Evolutionary conservation across 2,888 invertebrate species (phyloP).

Genomic region (Agrotis clavis): DNA sequence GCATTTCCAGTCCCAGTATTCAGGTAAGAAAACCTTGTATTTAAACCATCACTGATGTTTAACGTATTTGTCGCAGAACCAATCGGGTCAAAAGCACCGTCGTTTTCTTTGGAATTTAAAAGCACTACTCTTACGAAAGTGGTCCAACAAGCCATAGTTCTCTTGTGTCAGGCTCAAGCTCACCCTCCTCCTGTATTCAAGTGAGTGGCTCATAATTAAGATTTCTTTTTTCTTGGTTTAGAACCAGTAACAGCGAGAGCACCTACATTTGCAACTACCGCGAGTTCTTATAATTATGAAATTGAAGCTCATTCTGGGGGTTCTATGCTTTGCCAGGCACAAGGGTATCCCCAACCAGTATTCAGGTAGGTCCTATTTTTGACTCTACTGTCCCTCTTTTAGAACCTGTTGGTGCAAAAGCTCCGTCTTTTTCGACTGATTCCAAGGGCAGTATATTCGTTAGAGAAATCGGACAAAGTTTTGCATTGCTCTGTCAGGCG

Average conservation of each 20-base stretch:
- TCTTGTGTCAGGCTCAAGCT: constrained; percentile 93
- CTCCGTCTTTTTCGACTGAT: constrained; percentile 92
- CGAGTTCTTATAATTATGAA: constrained; percentile 88
- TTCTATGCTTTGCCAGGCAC: constrained; percentile 90
- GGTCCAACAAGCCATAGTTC: constrained; percentile 89
- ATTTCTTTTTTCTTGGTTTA: constrained; percentile 77
- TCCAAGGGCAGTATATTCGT: constrained; percentile 93
- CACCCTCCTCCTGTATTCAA: constrained; percentile 93
- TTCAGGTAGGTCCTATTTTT: constrained; percentile 91
- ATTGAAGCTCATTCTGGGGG: constrained; percentile 82
- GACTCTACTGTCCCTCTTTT: constrained; percentile 71
- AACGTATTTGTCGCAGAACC: constrained; percentile 88
- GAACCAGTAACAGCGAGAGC: constrained; percentile 89
- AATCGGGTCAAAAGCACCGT: constrained; percentile 91
- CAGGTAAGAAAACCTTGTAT: constrained; percentile 80
- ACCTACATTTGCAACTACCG: constrained; percentile 88
- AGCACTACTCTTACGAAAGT: constrained; percentile 91
- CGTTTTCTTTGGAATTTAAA: constrained; percentile 91
- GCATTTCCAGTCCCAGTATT: constrained; percentile 93
- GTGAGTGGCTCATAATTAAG: constrained; percentile 85
- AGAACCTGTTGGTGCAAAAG: constrained; percentile 92
- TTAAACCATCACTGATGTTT: constrained; percentile 44
- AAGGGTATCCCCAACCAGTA: constrained; percentile 92
- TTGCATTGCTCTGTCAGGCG: constrained; percentile 92
- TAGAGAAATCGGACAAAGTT: constrained; percentile 89